Evolutionary conservation across 2,888 invertebrate genomes (phyloP), one percentile per base, ranked within the genome.

Genomic region (Spialia ferax): DNA sequence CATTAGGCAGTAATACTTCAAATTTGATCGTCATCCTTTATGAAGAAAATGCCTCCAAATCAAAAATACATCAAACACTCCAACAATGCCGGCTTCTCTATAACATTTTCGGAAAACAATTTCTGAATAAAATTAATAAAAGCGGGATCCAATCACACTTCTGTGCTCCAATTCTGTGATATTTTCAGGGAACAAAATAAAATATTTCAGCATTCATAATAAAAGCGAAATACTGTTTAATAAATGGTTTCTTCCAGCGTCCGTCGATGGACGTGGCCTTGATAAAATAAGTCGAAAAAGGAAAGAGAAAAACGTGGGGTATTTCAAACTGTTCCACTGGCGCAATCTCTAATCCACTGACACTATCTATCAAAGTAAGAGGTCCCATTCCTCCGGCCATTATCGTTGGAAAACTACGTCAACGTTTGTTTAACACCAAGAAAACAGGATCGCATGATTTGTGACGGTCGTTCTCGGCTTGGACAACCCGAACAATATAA

Each of bases 381-480:
- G 63, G 57, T 66, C 48, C 70, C 69, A 68, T 72, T 69, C 67
- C 57, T 69, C 65, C 22, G 54, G 69, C 73, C 68, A 72, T 72
- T 73, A 74, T 67, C 70, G 70, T 65, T 63, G 63, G 50, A 68
- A 63, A 71, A 62, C 67, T 69, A 70, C 71, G 62, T 66, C 71
- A 62, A 54, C 68, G 69, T 71, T 71, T 73, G 70, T 70, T 73
- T 73, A 75, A 73, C 73, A 74, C 72, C 74, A 70, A 73, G 75
- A 74, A 74, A 73, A 75, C 73, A 74, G 69, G 71, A 69, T 72
- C 68, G 38, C 57, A 72, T 75, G 77, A 77, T 78, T 77, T 76
- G 75, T 76, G 71, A 70, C 73, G 77, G 76, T 73, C 73, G 54
- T 26, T 23, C 15, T 56, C 68, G 56, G 20, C 42, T 63, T 67